Conservation (phyloP, 2,888 invertebrate species). For the Dugesia japonica region DNA sequence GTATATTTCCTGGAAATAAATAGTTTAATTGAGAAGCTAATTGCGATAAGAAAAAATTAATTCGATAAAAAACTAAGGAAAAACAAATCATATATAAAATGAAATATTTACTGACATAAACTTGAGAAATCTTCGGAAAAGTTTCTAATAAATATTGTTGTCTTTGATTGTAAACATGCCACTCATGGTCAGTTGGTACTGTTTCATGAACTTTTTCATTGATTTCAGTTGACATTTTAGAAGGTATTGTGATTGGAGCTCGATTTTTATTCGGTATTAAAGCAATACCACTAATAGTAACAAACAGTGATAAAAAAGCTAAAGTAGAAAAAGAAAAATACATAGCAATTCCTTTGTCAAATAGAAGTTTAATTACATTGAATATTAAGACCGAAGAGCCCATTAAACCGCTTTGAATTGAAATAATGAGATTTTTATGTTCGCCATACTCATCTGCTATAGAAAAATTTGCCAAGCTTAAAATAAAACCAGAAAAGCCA, state of each 20-base stretch:
- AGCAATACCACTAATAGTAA: not conserved
- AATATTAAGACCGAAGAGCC: not conserved
- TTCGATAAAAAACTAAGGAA: not conserved
- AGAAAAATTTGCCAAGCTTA: not conserved
- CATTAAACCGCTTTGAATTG: not conserved
- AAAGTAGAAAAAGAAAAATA: not conserved
- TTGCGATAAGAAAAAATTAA: not conserved
- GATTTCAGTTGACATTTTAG: not conserved
- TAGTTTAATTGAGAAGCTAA: not conserved
- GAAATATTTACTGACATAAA: not conserved
- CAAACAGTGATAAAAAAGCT: not conserved
- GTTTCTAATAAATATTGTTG: not conserved
- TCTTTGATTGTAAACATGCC: not conserved
- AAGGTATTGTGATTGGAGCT: not conserved
- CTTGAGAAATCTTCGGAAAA: not conserved
- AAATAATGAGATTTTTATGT: not conserved
- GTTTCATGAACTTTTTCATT: not conserved
- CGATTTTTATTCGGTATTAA: not conserved
- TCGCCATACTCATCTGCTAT: not conserved
- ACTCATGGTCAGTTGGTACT: not conserved
- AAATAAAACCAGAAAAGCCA: not conserved
- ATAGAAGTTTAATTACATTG: not conserved
- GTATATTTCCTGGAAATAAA: not conserved
- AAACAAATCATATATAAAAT: not conserved
- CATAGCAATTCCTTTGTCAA: not conserved